These are phyloP conservation scores for Caenorhabditis japonica DNA, from an alignment of 2,888 invertebrate species.

Conservation along the genomic window DNA sequence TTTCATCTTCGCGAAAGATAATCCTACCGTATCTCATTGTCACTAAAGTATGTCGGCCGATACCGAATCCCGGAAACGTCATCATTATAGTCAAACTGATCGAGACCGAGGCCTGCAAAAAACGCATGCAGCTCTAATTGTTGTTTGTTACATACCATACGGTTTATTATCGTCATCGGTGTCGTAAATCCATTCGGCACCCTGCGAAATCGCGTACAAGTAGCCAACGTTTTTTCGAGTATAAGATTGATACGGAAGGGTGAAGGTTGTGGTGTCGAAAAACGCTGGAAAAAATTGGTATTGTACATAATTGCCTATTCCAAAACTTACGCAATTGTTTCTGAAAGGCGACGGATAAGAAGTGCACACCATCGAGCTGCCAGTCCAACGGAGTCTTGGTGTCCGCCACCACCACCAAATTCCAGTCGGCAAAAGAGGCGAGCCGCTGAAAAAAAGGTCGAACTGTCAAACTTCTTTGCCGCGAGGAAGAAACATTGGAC, in stretches of 20 bases:
- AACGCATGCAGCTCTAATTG: no score
- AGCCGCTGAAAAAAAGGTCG: conserved; percentile 35
- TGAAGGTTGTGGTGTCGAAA: conserved; percentile 9
- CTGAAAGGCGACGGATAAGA: conserved; percentile 37
- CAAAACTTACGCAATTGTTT: conserved; percentile 8
- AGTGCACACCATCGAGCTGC: conserved; percentile 40
- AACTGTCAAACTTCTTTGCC: no score
- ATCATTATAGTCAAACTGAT: conserved; percentile 51
- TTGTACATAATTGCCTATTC: background rate
- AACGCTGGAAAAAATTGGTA: background rate
- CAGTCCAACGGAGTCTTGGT: conserved; percentile 51
- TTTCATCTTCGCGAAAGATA: no score
- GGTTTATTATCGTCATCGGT: conserved; percentile 59
- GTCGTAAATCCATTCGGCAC: conserved; percentile 60
- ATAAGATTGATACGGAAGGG: conserved; percentile 45
- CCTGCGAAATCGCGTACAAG: conserved; percentile 56
- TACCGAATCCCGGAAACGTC: conserved; percentile 38
- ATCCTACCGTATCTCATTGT: background rate
- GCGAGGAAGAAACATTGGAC: no score
- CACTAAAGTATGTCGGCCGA: background rate
- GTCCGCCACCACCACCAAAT: conserved; percentile 48
- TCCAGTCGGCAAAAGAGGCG: conserved; percentile 36
- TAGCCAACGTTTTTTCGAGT: conserved; percentile 57
- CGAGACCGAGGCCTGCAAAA: conserved; percentile 48
- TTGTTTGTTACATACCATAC: conserved; percentile 35